phyloP scores from a whole-genome alignment of 2,888 invertebrate species.

The Ormia ochracea region DNA sequence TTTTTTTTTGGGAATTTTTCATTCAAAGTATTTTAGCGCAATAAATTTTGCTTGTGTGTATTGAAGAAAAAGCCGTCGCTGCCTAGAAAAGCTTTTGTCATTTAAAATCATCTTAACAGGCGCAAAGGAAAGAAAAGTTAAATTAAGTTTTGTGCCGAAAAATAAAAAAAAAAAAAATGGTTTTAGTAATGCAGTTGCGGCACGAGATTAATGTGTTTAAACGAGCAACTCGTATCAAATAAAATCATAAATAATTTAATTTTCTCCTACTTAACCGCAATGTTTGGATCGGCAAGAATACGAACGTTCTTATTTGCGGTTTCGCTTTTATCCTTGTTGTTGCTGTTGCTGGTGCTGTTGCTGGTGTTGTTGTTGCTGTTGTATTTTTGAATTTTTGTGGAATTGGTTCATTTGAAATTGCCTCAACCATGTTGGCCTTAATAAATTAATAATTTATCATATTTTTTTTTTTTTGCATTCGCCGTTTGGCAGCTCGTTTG shows the following conservation, averaged over 20 bases:
- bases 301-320: conserved; percentile 26
- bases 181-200: background rate
- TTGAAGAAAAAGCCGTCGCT: too few species aligned
- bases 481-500: conserved; percentile 3
- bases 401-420: conserved; percentile 27
- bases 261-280: conserved; percentile 65
- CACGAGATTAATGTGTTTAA: conserved; percentile 4
- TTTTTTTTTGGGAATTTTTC: too few species aligned
- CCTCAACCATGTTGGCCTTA: conserved; percentile 37
- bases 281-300: conserved; percentile 11
- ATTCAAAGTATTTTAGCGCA: too few species aligned
- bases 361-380: too few species aligned
- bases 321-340: background rate
- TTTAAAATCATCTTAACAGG: too few species aligned
- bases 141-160: background rate
- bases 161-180: background rate
- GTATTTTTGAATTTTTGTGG: too few species aligned
- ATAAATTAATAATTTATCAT: conserved; percentile 51
- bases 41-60: too few species aligned
- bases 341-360: background rate
- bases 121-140: background rate
- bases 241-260: conserved; percentile 75
- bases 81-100: too few species aligned
- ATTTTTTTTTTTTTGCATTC: conserved; percentile 14
- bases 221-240: conserved; percentile 56